These are phyloP conservation scores for Lasioglossum zephyrum DNA, from an alignment of 2,888 invertebrate species.

Conservation along the genomic window DNA sequence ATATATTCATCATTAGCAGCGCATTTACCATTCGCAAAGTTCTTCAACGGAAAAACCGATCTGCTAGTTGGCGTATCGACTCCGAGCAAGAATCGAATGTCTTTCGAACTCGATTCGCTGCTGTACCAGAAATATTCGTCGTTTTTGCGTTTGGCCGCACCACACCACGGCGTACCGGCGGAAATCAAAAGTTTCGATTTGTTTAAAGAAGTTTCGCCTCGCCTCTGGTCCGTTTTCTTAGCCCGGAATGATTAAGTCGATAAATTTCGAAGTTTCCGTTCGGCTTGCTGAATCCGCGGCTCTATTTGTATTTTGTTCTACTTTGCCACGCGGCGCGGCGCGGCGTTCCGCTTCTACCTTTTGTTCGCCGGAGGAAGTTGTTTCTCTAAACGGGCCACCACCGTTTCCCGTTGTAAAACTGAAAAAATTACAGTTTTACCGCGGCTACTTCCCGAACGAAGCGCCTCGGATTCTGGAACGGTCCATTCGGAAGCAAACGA, in stretches of 20 bases:
- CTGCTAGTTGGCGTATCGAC: neutral
- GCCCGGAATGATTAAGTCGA: conserved; percentile 43
- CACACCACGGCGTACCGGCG: neutral
- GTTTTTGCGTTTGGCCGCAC: neutral
- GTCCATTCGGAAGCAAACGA: neutral
- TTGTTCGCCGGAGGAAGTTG: neutral
- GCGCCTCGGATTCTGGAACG: neutral
- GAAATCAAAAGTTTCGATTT: conserved; percentile 35
- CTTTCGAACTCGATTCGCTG: neutral
- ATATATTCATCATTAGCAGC: neutral
- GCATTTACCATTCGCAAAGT: neutral
- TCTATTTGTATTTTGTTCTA: conserved; percentile 20
- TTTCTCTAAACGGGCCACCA: conserved; percentile 15
- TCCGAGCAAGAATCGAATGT: neutral
- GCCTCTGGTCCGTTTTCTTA: conserved; percentile 13
- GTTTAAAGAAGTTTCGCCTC: conserved; percentile 10
- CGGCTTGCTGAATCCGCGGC: neutral
- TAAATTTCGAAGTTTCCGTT: conserved; percentile 40
- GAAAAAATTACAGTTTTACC: conserved; percentile 3
- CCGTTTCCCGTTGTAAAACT: conserved; percentile 10
- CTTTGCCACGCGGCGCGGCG: neutral
- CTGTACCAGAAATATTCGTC: neutral
- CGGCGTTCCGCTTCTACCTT: conserved; percentile 3
- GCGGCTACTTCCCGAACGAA: neutral
- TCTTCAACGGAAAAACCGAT: neutral